Evolutionary conservation across 1,140 invertebrate genomes (phyloP), one percentile per base, ranked within the genome.

Genomic region (Oryctes rhinoceros): DNA sequence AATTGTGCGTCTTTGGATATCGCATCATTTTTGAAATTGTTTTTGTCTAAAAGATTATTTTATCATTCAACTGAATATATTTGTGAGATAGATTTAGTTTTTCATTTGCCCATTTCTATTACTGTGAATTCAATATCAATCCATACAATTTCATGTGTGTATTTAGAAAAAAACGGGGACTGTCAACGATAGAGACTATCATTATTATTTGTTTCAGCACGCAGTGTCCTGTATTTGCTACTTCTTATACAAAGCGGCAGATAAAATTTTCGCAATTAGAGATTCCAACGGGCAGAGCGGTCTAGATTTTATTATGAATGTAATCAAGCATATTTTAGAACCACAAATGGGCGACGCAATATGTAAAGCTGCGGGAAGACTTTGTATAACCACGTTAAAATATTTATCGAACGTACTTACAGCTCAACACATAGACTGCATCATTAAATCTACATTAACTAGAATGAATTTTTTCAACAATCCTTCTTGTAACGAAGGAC

Each of bases 381-480:
- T 78, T 6, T 78, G 76, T 37, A 53, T 78, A 35, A 53, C 76
- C 6, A 78, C 76, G n/a, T 53, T 78, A 35, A 78, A 78, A 78
- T 78, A 59, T 78, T 78, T 78, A 78, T 53, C 44, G 20, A 78
- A 78, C 24, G 44, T 53, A 39, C 30, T 78, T 18, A 53, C 48
- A n/a, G 37, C 76, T 53, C 76, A 78, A 20, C 76, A 78, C 53
- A 6, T 78, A 39, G 30, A 78, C 20, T 78, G 76, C 76, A 78
- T 78, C 11, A 78, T 78, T 7, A 78, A 78, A 59, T 78, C 76
- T n/a, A 78, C 76, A 20, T 78, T 78, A 78, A 78, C 76, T 4
- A 24, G 76, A 35, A 78, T 78, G 76, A 78, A 78, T 20, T 78
- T 47, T 18, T 78, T 78, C n/a, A 78, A 78, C n/a, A 30, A 78